A percentile compares a stretch with the other conserved stretches of the same genome.
These are phyloP conservation scores for Radopholus similis DNA, from an alignment of 1,140 invertebrate genomes.

Conservation along the genomic window DNA sequence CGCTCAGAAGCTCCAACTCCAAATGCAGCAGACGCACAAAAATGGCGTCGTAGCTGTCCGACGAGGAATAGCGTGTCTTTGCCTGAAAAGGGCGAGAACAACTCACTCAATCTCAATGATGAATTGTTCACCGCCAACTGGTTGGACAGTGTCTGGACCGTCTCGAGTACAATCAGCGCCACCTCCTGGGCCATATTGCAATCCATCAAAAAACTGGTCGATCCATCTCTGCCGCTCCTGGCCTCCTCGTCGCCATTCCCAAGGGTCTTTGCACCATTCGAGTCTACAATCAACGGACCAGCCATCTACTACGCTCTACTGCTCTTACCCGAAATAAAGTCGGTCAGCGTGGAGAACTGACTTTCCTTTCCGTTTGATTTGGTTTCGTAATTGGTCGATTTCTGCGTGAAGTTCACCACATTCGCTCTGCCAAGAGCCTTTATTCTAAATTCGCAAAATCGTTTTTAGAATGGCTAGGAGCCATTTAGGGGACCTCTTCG, in stretches of 20 bases:
- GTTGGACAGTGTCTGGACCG: constrained; percentile 76
- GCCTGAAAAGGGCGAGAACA: neutral
- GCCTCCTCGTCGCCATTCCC: neutral
- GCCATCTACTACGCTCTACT: too few relatives aligned
- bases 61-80: constrained; percentile 3
- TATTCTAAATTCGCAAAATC: neutral
- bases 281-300: too few relatives aligned
- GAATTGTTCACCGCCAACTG: constrained; percentile 71
- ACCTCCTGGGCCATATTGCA: constrained; percentile 80
- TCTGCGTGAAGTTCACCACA: too few relatives aligned
- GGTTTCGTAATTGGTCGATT: too few relatives aligned
- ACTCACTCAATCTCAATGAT: too few relatives aligned
- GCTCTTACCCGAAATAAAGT: too few relatives aligned
- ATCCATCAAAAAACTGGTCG: constrained; percentile 39
- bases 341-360: constrained; percentile 23
- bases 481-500: constrained; percentile 22
- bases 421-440: too few relatives aligned
- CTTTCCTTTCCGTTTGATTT: constrained; percentile 4
- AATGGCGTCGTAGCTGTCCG: constrained; percentile 71
- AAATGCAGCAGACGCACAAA: constrained; percentile 76
- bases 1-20: constrained; percentile 78
- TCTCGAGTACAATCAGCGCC: constrained; percentile 78
- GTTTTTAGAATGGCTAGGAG: neutral
- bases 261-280: neutral
- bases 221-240: neutral